phyloP scores from a whole-genome alignment of 2,888 invertebrate species.

The Carterocephalus palaemon region DNA sequence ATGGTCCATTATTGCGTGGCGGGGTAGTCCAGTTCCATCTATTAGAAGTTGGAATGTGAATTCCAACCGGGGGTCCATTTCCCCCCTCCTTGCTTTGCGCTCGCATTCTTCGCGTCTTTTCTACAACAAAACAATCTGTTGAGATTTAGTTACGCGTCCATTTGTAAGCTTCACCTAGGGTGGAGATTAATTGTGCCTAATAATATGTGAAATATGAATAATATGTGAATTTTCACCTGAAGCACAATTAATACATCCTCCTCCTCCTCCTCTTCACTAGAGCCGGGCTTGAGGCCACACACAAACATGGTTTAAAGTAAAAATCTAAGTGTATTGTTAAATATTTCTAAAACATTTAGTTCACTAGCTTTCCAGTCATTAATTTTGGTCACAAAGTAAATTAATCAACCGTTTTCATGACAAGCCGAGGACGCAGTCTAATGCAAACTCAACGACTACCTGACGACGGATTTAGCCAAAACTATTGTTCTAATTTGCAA shows the following conservation, averaged over 20 bases:
- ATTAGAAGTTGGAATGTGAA: conserved; percentile 93
- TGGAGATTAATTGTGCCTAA: not conserved
- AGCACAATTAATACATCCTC: conserved; percentile 77
- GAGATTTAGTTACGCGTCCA: too few relatives aligned
- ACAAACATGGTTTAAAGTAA: conserved; percentile 75
- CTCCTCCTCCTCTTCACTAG: conserved; percentile 79
- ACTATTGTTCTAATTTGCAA: conserved; percentile 67
- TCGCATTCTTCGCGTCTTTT: conserved; percentile 94
- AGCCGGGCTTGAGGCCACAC: conserved; percentile 74
- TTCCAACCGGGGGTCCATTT: conserved; percentile 94
- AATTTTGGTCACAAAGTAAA: not conserved
- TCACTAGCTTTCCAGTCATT: not conserved
- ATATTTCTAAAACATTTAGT: not conserved
- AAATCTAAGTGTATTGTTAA: conserved; percentile 25
- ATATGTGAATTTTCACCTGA: conserved; percentile 44
- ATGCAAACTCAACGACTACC: conserved; percentile 43
- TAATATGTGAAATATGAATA: not conserved
- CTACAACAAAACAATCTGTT: conserved; percentile 40
- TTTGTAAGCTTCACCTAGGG: conserved; percentile 1
- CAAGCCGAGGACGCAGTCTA: conserved; percentile 35
- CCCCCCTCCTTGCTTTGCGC: conserved; percentile 91
- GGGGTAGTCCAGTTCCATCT: conserved; percentile 88
- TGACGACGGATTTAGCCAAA: conserved; percentile 46
- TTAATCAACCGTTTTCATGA: conserved; percentile 17
- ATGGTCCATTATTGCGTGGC: conserved; percentile 93